These are phyloP conservation scores for Drosophila punjabiensis DNA, from an alignment of 1,140 invertebrate genomes.

Conservation along the genomic window DNA sequence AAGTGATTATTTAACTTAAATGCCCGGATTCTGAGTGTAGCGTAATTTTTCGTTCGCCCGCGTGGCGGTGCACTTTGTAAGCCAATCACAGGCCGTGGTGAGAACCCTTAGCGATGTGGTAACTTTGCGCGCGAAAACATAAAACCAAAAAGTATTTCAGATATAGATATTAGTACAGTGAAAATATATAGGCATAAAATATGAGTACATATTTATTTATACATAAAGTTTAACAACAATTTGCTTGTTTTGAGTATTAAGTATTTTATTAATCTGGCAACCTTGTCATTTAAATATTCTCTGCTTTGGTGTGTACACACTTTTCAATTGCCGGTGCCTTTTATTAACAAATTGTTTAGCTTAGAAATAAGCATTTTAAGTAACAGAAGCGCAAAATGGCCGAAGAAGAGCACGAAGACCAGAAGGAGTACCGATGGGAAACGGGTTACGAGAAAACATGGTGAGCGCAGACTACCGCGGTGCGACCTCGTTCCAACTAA, in stretches of 20 bases:
- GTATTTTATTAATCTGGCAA: background rate
- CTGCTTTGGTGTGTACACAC: conserved; percentile 28
- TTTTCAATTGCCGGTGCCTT: conserved; percentile 24
- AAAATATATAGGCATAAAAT: background rate
- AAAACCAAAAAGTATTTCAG: background rate
- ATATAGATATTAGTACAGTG: background rate
- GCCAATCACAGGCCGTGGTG: conserved; percentile 67
- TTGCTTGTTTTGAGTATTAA: background rate
- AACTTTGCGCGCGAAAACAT: conserved; percentile 28
- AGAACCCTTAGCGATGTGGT: conserved; percentile 45
- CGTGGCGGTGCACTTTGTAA: conserved; percentile 62
- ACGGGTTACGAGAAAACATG: conserved; percentile 98
- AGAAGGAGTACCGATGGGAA: conserved; percentile 98
- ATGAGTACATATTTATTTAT: background rate
- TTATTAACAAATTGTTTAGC: background rate
- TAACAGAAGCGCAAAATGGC: conserved; percentile 45
- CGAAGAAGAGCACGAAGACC: conserved; percentile 93
- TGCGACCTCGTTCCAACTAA: background rate
- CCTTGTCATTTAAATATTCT: background rate
- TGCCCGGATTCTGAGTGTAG: conserved; percentile 51
- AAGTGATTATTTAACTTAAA: conserved; percentile 2
- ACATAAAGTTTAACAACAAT: too few species aligned
- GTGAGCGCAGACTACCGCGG: conserved; percentile 86
- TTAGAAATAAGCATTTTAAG: background rate
- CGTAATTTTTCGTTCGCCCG: conserved; percentile 72